Evolutionary conservation across 2,888 invertebrate genomes (phyloP), one percentile per base, ranked within the genome.

Genomic region (Sinelater perroti): DNA sequence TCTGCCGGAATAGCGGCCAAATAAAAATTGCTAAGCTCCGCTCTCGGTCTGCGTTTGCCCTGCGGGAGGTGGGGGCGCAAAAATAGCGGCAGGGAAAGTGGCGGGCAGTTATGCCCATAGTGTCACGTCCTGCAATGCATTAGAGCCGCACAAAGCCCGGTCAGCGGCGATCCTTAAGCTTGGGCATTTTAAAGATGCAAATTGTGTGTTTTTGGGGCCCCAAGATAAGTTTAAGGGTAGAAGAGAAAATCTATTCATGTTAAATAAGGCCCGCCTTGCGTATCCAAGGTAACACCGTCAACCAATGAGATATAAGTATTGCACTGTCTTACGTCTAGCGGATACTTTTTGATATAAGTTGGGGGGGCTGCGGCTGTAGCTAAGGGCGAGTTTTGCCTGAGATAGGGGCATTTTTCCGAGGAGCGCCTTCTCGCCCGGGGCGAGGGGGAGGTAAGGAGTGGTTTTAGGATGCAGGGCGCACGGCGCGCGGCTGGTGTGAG

Each of bases 241-340:
- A 49, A 60, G 57, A 58, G 60, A 60, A 55, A 55, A 60, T 56
- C 56, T 56, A 60, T 60, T 60, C 54, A 60, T 60, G 60, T 60
- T 56, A 60, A 55, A 54, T 61, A 57, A 57, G 61, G 52, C 64
- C 64, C 63, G 65, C 63, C 63, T 65, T 59, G 62, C 70, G 75
- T 75, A 67, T 67, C 74, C 75, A 67, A 71, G 75, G 75, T 73
- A 73, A 76, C 76, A 65, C 64, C 62, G 65, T 70, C 72, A 74
- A 73, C 76, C 76, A 76, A 76, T 76, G 74, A 75, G 75, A 75
- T 70, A 75, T 75, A 75, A 76, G 75, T 75, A 75, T 75, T 67
- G 65, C 70, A 70, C 74, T 73, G 61, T 76, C 76, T 76, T 76
- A 76, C 72, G 69, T 74, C 67, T 64, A 64, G 54, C 64, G 66